phyloP scores from a whole-genome alignment of 1,140 invertebrate species.

The Scaptodrosophila lebanonensis region DNA sequence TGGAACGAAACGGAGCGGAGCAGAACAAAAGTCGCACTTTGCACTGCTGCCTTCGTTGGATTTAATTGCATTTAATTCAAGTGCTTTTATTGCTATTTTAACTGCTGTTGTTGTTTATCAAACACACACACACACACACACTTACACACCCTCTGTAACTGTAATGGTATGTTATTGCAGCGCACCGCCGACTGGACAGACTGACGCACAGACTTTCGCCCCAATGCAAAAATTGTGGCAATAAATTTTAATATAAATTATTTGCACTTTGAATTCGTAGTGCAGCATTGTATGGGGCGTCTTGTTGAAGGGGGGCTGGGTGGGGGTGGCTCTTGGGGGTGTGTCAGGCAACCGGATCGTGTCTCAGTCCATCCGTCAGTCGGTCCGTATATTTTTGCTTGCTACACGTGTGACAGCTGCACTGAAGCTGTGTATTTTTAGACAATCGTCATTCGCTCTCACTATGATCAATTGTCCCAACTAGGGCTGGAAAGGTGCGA shows the following conservation, averaged over 20 bases:
- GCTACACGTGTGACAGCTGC: too few species aligned
- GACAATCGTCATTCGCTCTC: too few species aligned
- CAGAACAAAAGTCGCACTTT: slow-evolving; percentile 40
- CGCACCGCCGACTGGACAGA: slow-evolving; percentile 3
- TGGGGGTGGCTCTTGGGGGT: too few species aligned
- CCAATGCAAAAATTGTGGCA: slow-evolving; percentile 32
- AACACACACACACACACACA: too few species aligned
- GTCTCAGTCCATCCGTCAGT: too few species aligned
- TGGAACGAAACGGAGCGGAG: slow-evolving; percentile 11
- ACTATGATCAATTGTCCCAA: too few species aligned
- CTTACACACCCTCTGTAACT: neutral
- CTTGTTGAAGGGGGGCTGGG: neutral
- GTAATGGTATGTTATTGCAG: neutral
- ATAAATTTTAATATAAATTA: slow-evolving; percentile 63
- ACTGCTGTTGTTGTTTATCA: neutral
- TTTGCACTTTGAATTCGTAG: slow-evolving; percentile 57
- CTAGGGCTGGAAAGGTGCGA: too few species aligned
- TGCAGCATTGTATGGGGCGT: too few species aligned
- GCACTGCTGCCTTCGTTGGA: slow-evolving; percentile 20
- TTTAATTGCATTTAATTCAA: slow-evolving; percentile 64
- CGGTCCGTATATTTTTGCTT: too few species aligned
- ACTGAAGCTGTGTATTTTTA: too few species aligned
- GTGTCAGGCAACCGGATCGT: too few species aligned
- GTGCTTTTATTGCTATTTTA: neutral
- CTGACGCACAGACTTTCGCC: neutral